These are phyloP conservation scores for Lymantria monacha DNA, from an alignment of 2,888 invertebrate species.

Conservation along the genomic window DNA sequence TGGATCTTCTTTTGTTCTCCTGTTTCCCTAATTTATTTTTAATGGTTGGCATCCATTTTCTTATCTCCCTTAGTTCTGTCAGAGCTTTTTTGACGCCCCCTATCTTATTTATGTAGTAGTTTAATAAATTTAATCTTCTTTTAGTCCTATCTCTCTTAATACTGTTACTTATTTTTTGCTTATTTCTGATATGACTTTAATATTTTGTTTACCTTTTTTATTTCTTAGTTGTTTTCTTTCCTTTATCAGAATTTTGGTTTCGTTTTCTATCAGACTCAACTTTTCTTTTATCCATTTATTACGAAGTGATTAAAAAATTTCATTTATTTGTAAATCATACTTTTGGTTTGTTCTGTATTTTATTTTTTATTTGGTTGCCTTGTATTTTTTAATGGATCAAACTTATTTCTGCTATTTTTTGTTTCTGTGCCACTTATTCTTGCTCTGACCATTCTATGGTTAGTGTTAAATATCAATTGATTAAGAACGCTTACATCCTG, in stretches of 20 bases:
- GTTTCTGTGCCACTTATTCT: neutral
- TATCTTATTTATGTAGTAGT: no score
- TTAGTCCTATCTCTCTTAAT: neutral
- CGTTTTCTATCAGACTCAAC: neutral
- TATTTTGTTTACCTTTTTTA: neutral
- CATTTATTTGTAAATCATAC: neutral
- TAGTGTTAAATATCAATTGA: slow-evolving; percentile 1
- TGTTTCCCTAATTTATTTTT: neutral
- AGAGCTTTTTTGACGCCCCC: no score
- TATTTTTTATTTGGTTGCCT: neutral
- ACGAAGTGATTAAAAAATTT: neutral
- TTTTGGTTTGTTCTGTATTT: neutral
- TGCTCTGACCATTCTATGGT: slow-evolving; percentile 3
- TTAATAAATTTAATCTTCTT: no score
- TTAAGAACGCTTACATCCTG: neutral
- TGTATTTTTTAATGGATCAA: neutral
- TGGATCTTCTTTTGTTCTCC: neutral
- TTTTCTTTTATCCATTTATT: neutral
- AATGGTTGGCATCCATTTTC: no score
- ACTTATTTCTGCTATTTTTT: neutral
- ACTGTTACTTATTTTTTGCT: neutral
- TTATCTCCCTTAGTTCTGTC: no score
- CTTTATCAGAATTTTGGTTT: neutral
- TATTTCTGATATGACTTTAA: neutral
- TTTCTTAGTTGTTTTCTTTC: neutral